Evolutionary conservation across 2,888 invertebrate genomes (phyloP), one percentile per base, ranked within the genome.

Genomic region (Heliconius hortense): DNA sequence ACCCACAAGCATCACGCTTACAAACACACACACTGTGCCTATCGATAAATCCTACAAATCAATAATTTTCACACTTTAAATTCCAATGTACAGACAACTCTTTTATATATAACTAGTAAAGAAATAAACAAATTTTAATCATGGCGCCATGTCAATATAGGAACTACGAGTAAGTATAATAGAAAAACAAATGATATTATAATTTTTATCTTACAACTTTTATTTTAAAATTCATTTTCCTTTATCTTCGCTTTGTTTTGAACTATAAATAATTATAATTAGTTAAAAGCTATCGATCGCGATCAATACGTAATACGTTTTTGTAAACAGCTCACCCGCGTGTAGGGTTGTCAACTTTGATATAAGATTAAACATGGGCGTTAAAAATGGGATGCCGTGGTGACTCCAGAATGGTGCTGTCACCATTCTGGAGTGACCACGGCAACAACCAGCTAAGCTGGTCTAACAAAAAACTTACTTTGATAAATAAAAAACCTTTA

Each of bases 231-330:
- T 24, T 15, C 15, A 75, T 67, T 53, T 72, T 78, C 35, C 31
- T 35, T 63, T 68, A 59, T 2, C 8, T n/a, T 74, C 77, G 59
- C 35, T 78, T 35, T 11, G 72, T 74, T 56, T 66, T 28, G 24
- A 74, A 70, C 60, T 74, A 62, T 67, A 71, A 77, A 78, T 77
- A 82, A 81, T 82, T 81, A 82, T 83, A 79, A 80, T 80, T 83
- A 84, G 83, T 82, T 84, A 82, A 86, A 85, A 85, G 83, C 84
- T 83, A 86, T 88, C 86, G 86, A 86, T 86, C 83, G 83, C 84
- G 84, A 84, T 88, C 89, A 89, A 90, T 89, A 87, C 87, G 86
- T 87, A 39, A 39, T 64, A 39, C 39, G 87, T 88, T 89, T 90
- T 90, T 89, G 85, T 89, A 89, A 90, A 89, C 89, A 88, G 88